A percentile compares a stretch with the other conserved stretches of the same genome.
phyloP scores from a whole-genome alignment of 1,140 invertebrate genomes.

The Octopus bimaculoides region DNA sequence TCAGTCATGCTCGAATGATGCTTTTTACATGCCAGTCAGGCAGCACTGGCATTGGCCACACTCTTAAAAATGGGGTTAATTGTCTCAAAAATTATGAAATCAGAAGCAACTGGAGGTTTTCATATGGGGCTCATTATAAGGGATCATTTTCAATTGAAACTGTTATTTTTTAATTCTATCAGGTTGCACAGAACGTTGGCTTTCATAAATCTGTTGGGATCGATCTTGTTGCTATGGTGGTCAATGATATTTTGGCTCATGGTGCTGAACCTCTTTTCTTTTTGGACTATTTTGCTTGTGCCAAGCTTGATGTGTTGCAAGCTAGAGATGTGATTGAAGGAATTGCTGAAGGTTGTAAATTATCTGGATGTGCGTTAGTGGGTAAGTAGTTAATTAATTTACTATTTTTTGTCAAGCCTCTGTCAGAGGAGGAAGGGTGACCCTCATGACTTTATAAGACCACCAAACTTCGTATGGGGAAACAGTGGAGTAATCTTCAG shows the following conservation, averaged over 20 bases:
- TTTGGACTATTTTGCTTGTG: slow-evolving; percentile 94
- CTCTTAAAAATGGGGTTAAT: no score
- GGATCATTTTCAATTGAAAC: background rate
- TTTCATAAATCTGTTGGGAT: slow-evolving; percentile 86
- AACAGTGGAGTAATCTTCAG: no score
- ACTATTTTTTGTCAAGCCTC: no score
- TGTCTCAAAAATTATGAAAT: no score
- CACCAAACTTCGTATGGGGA: no score
- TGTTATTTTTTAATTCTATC: slow-evolving; percentile 24
- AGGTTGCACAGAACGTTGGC: slow-evolving; percentile 79
- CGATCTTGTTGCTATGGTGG: slow-evolving; percentile 97
- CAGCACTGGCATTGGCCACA: no score
- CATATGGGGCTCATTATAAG: no score
- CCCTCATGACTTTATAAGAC: no score
- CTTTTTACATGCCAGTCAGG: no score
- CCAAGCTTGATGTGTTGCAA: slow-evolving; percentile 73
- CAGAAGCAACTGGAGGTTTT: no score
- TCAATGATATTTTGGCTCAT: slow-evolving; percentile 92
- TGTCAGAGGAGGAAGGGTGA: no score
- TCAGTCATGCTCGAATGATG: no score
- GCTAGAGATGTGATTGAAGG: slow-evolving; percentile 79
- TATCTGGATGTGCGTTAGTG: slow-evolving; percentile 84
- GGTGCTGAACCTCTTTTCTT: slow-evolving; percentile 95
- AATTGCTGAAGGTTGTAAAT: slow-evolving; percentile 80
- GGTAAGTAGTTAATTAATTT: slow-evolving; percentile 60